These are phyloP conservation scores for Bimastos eiseni DNA, from an alignment of 2,888 invertebrate species.

Conservation along the genomic window DNA sequence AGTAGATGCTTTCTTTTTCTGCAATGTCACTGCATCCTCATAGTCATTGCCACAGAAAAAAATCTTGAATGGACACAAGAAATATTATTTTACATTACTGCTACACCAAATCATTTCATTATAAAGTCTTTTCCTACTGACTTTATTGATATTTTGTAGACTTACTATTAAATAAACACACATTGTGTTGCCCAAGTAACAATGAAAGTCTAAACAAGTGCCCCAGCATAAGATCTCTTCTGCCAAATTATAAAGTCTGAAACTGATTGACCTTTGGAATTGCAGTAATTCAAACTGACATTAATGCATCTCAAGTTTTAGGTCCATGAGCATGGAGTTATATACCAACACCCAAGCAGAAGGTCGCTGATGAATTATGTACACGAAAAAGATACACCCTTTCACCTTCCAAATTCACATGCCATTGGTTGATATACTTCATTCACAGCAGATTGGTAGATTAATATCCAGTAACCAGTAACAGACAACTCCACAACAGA, in stretches of 20 bases:
- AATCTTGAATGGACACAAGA: background rate
- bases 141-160: no score
- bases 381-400: background rate
- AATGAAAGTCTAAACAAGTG: background rate
- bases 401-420: background rate
- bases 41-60: background rate
- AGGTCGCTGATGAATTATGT: background rate
- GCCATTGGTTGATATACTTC: background rate
- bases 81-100: background rate
- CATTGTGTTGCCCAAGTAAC: background rate
- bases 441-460: background rate
- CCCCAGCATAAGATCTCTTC: background rate
- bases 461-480: background rate
- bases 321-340: background rate
- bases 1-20: background rate
- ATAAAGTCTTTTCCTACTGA: background rate
- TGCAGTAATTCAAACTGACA: background rate
- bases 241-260: background rate
- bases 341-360: background rate
- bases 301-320: constrained; percentile 5
- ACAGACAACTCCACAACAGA: background rate
- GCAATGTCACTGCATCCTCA: no score
- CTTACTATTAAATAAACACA: background rate
- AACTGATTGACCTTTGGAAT: background rate
- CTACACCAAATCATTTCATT: no score